These are phyloP conservation scores for Mystacides longicornis DNA, from an alignment of 2,888 invertebrate species.

Conservation along the genomic window DNA sequence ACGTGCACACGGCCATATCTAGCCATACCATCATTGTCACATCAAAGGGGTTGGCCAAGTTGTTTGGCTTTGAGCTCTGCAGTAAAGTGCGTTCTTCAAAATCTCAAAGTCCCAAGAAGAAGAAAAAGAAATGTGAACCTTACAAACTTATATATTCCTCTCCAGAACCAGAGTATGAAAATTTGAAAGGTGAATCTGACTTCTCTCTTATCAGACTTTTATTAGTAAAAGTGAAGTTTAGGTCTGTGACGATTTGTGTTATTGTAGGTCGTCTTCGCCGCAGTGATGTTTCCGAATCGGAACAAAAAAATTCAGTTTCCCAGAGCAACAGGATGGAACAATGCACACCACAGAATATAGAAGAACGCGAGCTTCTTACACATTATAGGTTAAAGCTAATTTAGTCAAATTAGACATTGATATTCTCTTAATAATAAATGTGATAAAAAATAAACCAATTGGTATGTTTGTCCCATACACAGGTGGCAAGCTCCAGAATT, in stretches of 20 bases:
- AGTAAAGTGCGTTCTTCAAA: conserved; percentile 22
- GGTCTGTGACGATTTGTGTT: background rate
- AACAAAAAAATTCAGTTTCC: background rate
- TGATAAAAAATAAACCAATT: too few relatives aligned
- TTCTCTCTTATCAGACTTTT: too few relatives aligned
- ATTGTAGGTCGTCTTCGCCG: background rate
- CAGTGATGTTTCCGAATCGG: background rate
- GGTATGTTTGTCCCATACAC: too few relatives aligned
- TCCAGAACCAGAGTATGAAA: conserved; percentile 43
- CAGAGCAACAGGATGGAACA: background rate
- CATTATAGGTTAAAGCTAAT: conserved; percentile 2
- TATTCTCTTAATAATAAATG: too few relatives aligned
- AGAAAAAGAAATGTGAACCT: conserved; percentile 9
- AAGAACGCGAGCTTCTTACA: background rate
- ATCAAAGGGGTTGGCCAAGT: conserved; percentile 39
- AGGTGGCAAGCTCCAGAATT: conserved; percentile 46
- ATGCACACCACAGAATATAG: background rate
- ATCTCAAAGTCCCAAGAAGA: background rate
- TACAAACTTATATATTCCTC: conserved; percentile 25
- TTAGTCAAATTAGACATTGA: too few relatives aligned
- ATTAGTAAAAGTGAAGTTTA: background rate
- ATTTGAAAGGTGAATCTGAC: conserved; percentile 37
- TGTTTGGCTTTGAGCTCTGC: conserved; percentile 41
- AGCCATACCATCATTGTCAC: conserved; percentile 42
- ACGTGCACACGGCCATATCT: conserved; percentile 41